Conservation (phyloP, 2,797 vertebrate species). For the Coluber constrictor region DNA sequence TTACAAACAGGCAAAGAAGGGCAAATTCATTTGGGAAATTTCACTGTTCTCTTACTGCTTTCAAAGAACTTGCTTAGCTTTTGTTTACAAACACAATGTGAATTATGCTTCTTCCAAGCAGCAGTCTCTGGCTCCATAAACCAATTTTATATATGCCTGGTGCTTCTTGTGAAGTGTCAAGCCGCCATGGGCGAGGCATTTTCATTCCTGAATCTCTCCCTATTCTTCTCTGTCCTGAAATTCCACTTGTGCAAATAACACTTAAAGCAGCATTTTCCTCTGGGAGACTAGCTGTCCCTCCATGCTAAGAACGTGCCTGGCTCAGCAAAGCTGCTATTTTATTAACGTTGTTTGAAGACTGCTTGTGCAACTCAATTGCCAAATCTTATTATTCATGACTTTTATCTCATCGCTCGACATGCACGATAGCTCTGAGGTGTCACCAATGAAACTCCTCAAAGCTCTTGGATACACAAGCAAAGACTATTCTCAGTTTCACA, state of each 20-base stretch:
- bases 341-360: conserved; percentile 35
- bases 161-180: fast-evolving
- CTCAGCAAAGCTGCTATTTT: conserved; percentile 46
- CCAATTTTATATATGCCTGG: background rate
- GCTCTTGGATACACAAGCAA: background rate
- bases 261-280: background rate
- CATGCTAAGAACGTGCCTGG: background rate
- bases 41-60: background rate
- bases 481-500: background rate
- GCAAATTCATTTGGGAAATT: background rate
- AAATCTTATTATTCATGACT: conserved; percentile 49
- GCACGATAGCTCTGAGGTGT: conserved; percentile 17
- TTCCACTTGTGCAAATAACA: conserved; percentile 2
- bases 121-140: background rate
- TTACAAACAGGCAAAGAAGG: background rate
- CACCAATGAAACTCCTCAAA: conserved; percentile 22
- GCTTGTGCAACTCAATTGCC: conserved; percentile 61
- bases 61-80: background rate
- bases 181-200: background rate
- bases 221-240: background rate
- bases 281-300: background rate
- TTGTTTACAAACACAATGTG: background rate
- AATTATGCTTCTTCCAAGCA: background rate
- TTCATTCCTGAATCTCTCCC: background rate
- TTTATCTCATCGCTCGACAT: conserved; percentile 33